Evolutionary conservation across 2,888 invertebrate species (phyloP), one percentile per base, ranked within the genome.

Genomic region (Ochropacha duplaris): DNA sequence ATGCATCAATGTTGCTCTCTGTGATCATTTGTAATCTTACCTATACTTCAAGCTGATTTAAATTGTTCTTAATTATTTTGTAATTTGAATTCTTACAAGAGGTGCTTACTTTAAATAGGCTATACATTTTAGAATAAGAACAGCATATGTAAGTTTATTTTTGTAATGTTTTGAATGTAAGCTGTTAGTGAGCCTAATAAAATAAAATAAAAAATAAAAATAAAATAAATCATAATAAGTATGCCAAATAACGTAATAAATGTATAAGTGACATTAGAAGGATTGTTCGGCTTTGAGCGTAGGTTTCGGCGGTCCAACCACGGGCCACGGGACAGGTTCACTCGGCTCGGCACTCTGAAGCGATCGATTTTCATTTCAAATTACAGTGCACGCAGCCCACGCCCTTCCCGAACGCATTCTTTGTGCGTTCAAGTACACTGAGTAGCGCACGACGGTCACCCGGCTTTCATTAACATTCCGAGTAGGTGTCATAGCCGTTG

Each of bases 331-430:
- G 83, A 87, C 88, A 79, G 86, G 88, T 90, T 88, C 75, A 75
- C 79, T 79, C 78, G 71, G 72, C 79, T 79, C 78, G 71, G 72
- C 80, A 82, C 78, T 79, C 82, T 86, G 84, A 86, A 86, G 83
- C 81, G 82, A 84, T 86, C 80, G 86, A 88, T 90, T 90, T 90
- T 89, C 86, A 87, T 89, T 89, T 87, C 84, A 88, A 89, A 87
- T 88, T 87, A 85, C 80, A 83, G 78, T 76, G 74, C 68, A 72
- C 73, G 72, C 75, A 72, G 59, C 88, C 88, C 79, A 89, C 88
- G 79, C 81, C 78, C 78, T 81, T 81, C 73, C 74, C 71, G 74
- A 80, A 80, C 70, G 78, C 83, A 83, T 87, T 86, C 83, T 83
- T 84, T 81, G 71, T 79, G 73, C 77, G 74, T 83, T 80, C 78